Percentiles rank a stretch among this genome's conserved stretches.
phyloP scores from a whole-genome alignment of 2,888 invertebrate genomes.

The Lepidochrysops patricia region DNA sequence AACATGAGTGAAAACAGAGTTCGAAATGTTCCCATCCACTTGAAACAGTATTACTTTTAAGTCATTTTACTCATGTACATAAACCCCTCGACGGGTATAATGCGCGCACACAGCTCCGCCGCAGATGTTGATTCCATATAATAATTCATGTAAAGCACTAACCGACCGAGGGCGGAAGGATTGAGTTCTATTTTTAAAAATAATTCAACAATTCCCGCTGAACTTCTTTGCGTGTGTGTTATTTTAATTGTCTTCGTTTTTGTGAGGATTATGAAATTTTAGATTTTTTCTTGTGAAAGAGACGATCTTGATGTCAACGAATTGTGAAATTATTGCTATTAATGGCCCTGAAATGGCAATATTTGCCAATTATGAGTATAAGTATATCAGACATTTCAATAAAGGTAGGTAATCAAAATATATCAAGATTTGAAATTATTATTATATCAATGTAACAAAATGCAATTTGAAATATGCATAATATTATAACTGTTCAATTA shows the following conservation, averaged over 20 bases:
- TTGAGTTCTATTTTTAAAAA: conserved; percentile 71
- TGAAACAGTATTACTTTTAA: conserved; percentile 62
- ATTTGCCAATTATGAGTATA: too few relatives aligned
- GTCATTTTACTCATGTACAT: conserved; percentile 67
- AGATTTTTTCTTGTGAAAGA: background rate
- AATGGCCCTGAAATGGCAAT: too few relatives aligned
- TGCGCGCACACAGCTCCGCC: conserved; percentile 50
- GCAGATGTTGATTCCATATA: conserved; percentile 75
- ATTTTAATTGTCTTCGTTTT: conserved; percentile 10
- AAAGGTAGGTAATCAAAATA: too few relatives aligned
- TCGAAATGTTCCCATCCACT: conserved; percentile 62
- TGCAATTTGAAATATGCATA: background rate
- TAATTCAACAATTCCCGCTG: conserved; percentile 61
- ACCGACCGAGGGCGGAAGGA: conserved; percentile 72
- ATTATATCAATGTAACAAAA: background rate
- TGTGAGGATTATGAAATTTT: background rate
- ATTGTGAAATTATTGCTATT: too few relatives aligned
- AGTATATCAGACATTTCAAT: too few relatives aligned
- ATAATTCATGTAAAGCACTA: conserved; percentile 74
- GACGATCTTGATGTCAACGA: too few relatives aligned
- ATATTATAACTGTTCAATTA: conserved; percentile 1
- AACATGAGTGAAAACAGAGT: conserved; percentile 44
- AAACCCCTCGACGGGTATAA: conserved; percentile 45
- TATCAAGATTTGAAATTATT: background rate
- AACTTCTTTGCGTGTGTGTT: conserved; percentile 33